Evolutionary conservation across 2,888 invertebrate genomes (phyloP).

Genomic region (Cartodere bifasciata): DNA sequence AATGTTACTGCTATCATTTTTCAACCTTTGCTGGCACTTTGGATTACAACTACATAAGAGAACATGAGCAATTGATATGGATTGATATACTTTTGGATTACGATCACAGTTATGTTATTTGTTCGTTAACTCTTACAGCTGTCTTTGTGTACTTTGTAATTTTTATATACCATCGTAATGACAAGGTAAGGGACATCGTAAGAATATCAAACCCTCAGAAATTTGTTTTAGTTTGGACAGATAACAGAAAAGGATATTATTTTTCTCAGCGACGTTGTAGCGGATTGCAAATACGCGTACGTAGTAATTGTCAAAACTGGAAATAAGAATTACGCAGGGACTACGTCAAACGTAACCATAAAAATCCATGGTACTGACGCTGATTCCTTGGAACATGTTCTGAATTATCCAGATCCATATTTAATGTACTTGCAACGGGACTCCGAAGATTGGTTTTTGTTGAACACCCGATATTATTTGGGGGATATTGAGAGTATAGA

Average conservation of each 20-base stretch:
- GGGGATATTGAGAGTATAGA: conserved; percentile 21
- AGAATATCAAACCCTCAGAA: no score
- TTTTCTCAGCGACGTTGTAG: conserved; percentile 9
- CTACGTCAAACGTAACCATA: conserved; percentile 12
- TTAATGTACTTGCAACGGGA: conserved; percentile 18
- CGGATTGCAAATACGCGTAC: conserved; percentile 10
- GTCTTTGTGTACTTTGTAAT: conserved; percentile 7
- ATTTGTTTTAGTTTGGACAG: no score
- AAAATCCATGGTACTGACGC: conserved; percentile 4
- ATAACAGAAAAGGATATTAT: conserved; percentile 7
- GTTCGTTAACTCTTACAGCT: background rate
- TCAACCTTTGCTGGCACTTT: conserved; percentile 8
- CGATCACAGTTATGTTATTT: conserved; percentile 3
- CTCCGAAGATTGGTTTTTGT: conserved; percentile 22
- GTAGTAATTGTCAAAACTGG: conserved; percentile 12
- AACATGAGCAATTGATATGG: conserved; percentile 1
- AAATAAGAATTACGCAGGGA: conserved; percentile 10
- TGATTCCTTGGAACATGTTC: conserved; percentile 19
- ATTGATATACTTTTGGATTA: conserved; percentile 4
- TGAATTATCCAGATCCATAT: conserved; percentile 26
- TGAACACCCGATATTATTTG: conserved; percentile 20
- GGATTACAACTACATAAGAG: conserved; percentile 7
- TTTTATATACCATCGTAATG: conserved; percentile 3
- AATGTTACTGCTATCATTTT: conserved; percentile 5
- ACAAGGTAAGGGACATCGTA: background rate